Evolutionary conservation across 1,140 invertebrate species (phyloP), one percentile per base, ranked within the genome.

Genomic region (Panagrolaimus sp.): DNA sequence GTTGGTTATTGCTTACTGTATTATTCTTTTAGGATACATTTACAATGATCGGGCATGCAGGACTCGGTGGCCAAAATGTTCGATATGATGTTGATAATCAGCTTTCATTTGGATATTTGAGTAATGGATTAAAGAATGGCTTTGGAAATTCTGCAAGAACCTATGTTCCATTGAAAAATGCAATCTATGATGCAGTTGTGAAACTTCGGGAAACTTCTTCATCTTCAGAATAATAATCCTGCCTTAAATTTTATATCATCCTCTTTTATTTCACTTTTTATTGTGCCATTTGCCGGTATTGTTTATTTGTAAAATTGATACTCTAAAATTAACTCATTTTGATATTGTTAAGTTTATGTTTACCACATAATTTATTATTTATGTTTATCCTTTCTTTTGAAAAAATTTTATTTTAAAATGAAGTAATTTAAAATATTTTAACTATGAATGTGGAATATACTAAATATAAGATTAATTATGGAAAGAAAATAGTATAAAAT

Each of bases 21-120:
- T 10, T 7, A 24, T 55, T 12, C 5, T 26, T 21, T 58, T 28
- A 58, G 52, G 52, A 58, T 26, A 58, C 52, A n/a, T 58, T 58
- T 32, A 24, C 17, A 17, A 43, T 72, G 17, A 44, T 63, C 21
- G 71, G 71, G 9, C 71, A 71, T 65, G 71, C 71, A 14, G 71
- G 71, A 10, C 21, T 71, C 21, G 71, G 71, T 24, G 71, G 71
- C 14, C 71, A 71, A 32, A 71, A 71, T 32, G 71, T 71, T 45
- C 74, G 64, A 28, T 72, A 58, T 32, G 71, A 71, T 64, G 28
- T 55, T 15, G 70, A 71, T 15, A 38, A 71, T 52, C 58, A 63
- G 24, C 70, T 71, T 43, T 43, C 46, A 28, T 73, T 71, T 43
- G 47, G 69, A 15, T 71, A 71, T 43, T 17, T 71, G 14, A 43